Conservation (phyloP, 2,888 invertebrate genomes). For the Clusia tigrina region DNA sequence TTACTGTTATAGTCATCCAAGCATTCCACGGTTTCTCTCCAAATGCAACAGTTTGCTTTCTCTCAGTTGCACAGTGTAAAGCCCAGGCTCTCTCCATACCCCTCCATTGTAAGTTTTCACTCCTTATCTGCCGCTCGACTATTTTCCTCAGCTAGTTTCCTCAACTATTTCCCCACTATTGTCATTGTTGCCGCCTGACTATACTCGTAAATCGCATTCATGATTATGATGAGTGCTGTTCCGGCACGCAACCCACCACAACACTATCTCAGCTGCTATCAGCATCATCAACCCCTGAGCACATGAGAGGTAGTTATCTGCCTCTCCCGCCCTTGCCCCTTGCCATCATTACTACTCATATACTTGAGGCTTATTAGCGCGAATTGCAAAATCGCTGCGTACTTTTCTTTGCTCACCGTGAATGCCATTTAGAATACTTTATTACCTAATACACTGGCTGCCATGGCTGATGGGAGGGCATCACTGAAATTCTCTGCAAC, state of each 20-base stretch:
- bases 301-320: too few species aligned
- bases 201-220: conserved; percentile 42
- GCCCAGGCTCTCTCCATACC: too few species aligned
- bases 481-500: not conserved
- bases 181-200: conserved; percentile 21
- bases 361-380: conserved; percentile 9
- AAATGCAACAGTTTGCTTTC: too few species aligned
- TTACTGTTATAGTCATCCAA: too few species aligned
- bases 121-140: not conserved
- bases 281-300: too few species aligned
- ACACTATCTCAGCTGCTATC: too few species aligned
- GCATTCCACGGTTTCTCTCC: too few species aligned
- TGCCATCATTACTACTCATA: too few species aligned
- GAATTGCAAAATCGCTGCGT: not conserved
- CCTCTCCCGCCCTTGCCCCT: not conserved
- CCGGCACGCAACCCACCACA: not conserved
- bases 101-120: too few species aligned
- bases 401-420: not conserved
- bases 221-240: conserved; percentile 38
- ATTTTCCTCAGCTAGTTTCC: too few species aligned
- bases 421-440: conserved; percentile 19
- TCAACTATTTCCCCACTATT: not conserved
- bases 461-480: conserved; percentile 7
- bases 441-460: conserved; percentile 23
- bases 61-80: too few species aligned